A percentile compares a stretch with the other conserved stretches of the same genome.
These are phyloP conservation scores for Karalla daura DNA, from an alignment of 2,797 vertebrate genomes.

Conservation along the genomic window DNA sequence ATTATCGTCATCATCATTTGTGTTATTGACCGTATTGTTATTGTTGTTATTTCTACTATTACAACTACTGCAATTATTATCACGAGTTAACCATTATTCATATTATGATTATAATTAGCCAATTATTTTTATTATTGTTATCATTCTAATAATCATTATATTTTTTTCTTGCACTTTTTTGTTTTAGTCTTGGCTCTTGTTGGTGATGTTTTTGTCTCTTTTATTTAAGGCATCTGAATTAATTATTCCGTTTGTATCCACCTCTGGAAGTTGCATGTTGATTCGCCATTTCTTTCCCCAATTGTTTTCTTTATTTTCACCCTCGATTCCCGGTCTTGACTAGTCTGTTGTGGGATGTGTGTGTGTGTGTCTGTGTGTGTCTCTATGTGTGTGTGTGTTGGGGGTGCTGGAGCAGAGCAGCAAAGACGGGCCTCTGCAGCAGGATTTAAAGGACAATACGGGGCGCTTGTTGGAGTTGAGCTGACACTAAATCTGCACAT, in stretches of 20 bases:
- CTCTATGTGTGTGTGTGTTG: conserved; percentile 24
- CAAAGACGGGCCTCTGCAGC: conserved; percentile 74
- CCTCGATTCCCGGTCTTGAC: neutral
- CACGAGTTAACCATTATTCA: too few relatives aligned
- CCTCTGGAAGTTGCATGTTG: conserved; percentile 26
- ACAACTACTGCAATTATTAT: too few relatives aligned
- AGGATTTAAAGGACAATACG: conserved; percentile 72
- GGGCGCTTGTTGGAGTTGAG: conserved; percentile 80
- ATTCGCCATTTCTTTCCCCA: conserved; percentile 28
- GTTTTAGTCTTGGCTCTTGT: neutral
- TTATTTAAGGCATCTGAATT: neutral
- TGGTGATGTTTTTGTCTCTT: neutral
- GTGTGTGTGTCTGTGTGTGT: conserved; percentile 20
- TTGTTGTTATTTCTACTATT: too few relatives aligned
- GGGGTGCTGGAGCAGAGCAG: conserved; percentile 49
- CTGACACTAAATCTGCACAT: conserved; percentile 65
- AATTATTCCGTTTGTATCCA: neutral
- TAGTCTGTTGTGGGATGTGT: conserved; percentile 12
- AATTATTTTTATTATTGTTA: neutral
- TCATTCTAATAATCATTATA: neutral
- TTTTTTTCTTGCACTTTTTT: neutral
- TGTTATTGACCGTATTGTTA: too few relatives aligned
- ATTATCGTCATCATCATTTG: too few relatives aligned
- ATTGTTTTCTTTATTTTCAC: neutral
- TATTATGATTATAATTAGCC: too few relatives aligned